Conservation (phyloP, 2,797 vertebrate genomes). For the Ctenopoma kingsleyae region DNA sequence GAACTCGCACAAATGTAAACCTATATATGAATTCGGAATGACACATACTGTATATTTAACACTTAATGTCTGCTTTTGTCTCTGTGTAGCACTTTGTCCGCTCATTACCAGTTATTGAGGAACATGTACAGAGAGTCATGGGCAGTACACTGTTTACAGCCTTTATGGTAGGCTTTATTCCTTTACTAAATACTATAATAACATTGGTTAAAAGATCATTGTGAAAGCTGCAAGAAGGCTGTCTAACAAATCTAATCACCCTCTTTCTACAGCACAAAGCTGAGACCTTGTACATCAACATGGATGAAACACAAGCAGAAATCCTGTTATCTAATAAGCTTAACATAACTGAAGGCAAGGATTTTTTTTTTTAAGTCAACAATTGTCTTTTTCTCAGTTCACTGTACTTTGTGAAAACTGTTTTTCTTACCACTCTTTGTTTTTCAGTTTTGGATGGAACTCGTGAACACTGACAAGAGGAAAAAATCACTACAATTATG, state of each 20-base stretch:
- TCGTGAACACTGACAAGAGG: slow-evolving; percentile 4
- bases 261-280: slow-evolving; percentile 77
- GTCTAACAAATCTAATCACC: background rate
- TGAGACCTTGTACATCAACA: slow-evolving; percentile 82
- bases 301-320: slow-evolving; percentile 83
- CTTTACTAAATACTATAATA: background rate
- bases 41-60: background rate
- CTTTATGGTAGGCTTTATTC: slow-evolving; percentile 82
- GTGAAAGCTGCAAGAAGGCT: background rate
- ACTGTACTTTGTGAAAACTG: background rate
- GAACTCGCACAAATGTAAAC: no score
- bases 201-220: background rate
- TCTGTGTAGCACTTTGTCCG: slow-evolving; percentile 84
- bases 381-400: background rate
- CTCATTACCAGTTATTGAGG: slow-evolving; percentile 79
- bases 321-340: slow-evolving; percentile 76
- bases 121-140: slow-evolving; percentile 75
- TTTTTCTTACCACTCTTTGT: slow-evolving; percentile 12
- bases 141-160: slow-evolving; percentile 83
- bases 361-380: background rate
- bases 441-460: slow-evolving; percentile 31
- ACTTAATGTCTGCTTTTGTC: slow-evolving; percentile 3
- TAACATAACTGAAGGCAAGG: slow-evolving; percentile 68
- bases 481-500: background rate
- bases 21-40: background rate